Conservation (phyloP, 2,888 invertebrate species). For the Malacosoma neustria region DNA sequence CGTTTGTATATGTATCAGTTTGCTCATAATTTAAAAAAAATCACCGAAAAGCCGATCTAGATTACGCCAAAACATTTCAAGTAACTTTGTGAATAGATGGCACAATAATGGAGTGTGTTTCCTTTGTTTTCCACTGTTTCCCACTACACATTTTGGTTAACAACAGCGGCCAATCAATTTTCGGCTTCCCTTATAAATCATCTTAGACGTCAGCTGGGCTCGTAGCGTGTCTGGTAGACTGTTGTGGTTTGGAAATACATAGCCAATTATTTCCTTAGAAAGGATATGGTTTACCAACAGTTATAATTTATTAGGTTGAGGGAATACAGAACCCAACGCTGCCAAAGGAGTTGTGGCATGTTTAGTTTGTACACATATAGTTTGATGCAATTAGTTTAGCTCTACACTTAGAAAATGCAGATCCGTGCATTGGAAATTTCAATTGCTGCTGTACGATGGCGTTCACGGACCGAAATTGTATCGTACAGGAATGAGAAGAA, state of each 20-base stretch:
- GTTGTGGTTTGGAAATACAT: constrained; percentile 34
- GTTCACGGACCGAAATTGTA: too few species aligned
- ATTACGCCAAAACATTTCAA: background rate
- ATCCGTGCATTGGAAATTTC: too few species aligned
- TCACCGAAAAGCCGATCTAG: too few species aligned
- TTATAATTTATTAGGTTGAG: background rate
- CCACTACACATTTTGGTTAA: constrained; percentile 42
- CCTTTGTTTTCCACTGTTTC: constrained; percentile 33
- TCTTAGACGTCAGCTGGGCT: constrained; percentile 39
- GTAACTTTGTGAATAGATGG: background rate
- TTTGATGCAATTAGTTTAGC: too few species aligned
- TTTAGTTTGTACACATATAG: too few species aligned
- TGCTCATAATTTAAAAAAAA: too few species aligned
- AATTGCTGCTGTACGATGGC: too few species aligned
- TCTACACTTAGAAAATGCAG: too few species aligned
- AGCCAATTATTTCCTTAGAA: constrained; percentile 24
- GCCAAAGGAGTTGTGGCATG: too few species aligned
- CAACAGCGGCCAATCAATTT: constrained; percentile 51
- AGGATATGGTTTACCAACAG: constrained; percentile 8
- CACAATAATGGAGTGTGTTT: background rate
- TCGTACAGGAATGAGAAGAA: too few species aligned
- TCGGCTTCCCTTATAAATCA: constrained; percentile 57
- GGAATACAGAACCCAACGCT: too few species aligned
- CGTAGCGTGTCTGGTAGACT: constrained; percentile 22
- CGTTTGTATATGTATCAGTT: too few species aligned